phyloP scores from a whole-genome alignment of 1,140 invertebrate species.

The Pseudomyrmex sp. region DNA sequence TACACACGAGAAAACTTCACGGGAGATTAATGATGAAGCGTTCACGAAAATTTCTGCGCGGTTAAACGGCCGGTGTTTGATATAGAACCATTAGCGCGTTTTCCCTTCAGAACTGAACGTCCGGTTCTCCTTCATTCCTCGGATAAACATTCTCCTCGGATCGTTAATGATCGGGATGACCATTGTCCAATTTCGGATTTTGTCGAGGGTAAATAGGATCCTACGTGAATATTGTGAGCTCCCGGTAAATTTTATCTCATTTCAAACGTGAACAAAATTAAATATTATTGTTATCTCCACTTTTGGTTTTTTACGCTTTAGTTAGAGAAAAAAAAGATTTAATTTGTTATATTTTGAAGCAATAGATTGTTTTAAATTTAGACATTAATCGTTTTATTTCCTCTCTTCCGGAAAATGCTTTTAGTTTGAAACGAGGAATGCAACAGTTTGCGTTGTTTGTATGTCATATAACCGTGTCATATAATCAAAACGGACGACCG shows the following conservation, averaged over 20 bases:
- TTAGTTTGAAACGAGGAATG: constrained; percentile 41
- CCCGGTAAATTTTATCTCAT: background rate
- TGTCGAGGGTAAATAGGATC: constrained; percentile 15
- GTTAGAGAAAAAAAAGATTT: background rate
- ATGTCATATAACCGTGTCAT: background rate
- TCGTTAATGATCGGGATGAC: constrained; percentile 71
- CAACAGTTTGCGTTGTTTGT: background rate
- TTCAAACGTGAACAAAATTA: background rate
- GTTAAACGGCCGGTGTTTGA: constrained; percentile 80
- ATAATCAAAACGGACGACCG: constrained; percentile 65
- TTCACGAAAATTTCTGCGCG: constrained; percentile 66
- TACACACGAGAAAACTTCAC: constrained; percentile 79
- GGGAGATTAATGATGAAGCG: constrained; percentile 82
- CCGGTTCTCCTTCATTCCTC: constrained; percentile 61
- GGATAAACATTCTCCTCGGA: constrained; percentile 51
- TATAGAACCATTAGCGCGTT: constrained; percentile 81
- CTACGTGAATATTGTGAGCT: background rate
- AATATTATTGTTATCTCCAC: constrained; percentile 7
- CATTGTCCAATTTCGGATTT: constrained; percentile 41
- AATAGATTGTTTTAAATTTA: background rate
- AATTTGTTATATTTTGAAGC: background rate
- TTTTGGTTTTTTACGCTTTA: background rate
- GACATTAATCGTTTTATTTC: background rate
- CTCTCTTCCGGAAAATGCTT: constrained; percentile 40
- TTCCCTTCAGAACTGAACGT: constrained; percentile 62